Percentiles rank a stretch among this genome's conserved stretches.
These are phyloP conservation scores for Crotalus viridis DNA, from an alignment of 2,113 vertebrate species.

Conservation along the genomic window DNA sequence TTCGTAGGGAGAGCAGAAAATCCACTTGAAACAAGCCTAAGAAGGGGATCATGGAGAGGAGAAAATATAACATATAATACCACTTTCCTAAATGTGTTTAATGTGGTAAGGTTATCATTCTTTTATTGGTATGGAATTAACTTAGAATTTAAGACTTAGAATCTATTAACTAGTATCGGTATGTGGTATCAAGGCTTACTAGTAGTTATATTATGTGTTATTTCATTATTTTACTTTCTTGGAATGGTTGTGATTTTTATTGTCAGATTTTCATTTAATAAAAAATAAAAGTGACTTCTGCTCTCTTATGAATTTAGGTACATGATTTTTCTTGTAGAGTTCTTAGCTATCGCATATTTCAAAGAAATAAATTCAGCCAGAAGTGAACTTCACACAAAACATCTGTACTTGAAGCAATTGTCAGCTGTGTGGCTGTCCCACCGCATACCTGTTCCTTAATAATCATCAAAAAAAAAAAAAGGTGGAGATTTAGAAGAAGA, in stretches of 20 bases:
- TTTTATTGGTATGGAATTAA: neutral
- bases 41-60: neutral
- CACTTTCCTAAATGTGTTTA: neutral
- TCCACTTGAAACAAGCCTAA: neutral
- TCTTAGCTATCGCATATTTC: neutral
- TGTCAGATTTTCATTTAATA: neutral
- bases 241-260: neutral
- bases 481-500: neutral
- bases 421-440: neutral
- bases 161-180: neutral
- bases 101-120: neutral
- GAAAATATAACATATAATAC: neutral
- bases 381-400: neutral
- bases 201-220: neutral
- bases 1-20: neutral
- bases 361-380: neutral
- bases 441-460: neutral
- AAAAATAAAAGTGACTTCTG: neutral
- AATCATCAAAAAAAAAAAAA: neutral
- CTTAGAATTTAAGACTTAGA: neutral
- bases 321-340: neutral
- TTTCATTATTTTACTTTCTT: neutral
- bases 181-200: neutral
- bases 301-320: neutral
- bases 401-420: neutral